These are phyloP conservation scores for Andrena dorsata DNA, from an alignment of 2,888 invertebrate species.

Conservation along the genomic window DNA sequence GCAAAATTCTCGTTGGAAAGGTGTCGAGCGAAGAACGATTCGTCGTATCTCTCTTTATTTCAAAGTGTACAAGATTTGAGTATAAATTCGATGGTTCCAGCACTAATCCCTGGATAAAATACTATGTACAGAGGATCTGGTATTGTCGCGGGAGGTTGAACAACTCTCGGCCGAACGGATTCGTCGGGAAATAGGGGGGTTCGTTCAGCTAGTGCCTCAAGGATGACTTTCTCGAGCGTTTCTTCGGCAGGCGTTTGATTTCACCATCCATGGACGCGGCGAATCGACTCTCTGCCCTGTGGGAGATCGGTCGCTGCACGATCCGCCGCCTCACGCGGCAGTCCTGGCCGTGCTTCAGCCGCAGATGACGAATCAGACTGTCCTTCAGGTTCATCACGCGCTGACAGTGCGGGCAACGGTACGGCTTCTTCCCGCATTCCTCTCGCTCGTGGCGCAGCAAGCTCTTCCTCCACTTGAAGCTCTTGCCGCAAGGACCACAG, in stretches of 20 bases:
- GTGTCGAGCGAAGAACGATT: not conserved
- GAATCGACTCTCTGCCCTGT: not conserved
- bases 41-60: not conserved
- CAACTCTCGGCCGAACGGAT: not conserved
- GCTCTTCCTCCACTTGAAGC: constrained; percentile 63
- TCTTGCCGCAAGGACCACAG: constrained; percentile 37
- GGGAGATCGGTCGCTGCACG: not conserved
- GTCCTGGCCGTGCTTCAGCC: constrained; percentile 17
- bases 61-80: not conserved
- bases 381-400: constrained; percentile 13
- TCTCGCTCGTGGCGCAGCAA: constrained; percentile 58
- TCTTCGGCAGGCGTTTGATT: not conserved
- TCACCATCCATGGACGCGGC: not conserved
- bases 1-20: no score
- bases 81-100: not conserved
- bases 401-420: constrained; percentile 18
- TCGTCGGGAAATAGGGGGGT: not conserved
- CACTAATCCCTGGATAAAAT: no score
- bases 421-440: constrained; percentile 64
- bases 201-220: no score
- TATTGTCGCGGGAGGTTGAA: not conserved
- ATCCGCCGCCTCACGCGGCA: constrained; percentile 14
- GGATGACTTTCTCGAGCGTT: not conserved
- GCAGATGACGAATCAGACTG: constrained; percentile 18
- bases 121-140: not conserved